Evolutionary conservation across 2,797 vertebrate genomes (phyloP).

Genomic region (Acanthurus tractus): DNA sequence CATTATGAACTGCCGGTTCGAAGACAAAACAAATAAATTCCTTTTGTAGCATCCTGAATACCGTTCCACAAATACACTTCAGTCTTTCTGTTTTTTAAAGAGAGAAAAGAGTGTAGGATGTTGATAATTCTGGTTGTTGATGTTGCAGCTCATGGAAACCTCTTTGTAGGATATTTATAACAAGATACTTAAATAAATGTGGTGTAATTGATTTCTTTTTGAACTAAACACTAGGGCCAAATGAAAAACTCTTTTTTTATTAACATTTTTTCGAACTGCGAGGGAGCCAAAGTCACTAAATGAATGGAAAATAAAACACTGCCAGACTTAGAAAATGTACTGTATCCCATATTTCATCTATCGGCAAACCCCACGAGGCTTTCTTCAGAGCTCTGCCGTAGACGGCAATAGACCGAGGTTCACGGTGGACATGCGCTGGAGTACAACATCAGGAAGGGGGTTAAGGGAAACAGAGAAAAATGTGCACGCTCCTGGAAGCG

Average conservation of each 20-base stretch:
- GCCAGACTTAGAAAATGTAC: slow-evolving; percentile 54
- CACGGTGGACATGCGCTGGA: slow-evolving; percentile 72
- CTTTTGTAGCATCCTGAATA: slow-evolving; percentile 12
- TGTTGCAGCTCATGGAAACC: slow-evolving; percentile 19
- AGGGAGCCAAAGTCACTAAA: slow-evolving; percentile 40
- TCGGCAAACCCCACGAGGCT: slow-evolving; percentile 64
- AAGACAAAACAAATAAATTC: slow-evolving; percentile 21
- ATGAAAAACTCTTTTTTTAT: slow-evolving; percentile 45
- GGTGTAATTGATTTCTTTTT: slow-evolving; percentile 29
- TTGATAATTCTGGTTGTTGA: slow-evolving; percentile 15
- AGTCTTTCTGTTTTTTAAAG: slow-evolving; percentile 11
- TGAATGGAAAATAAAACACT: slow-evolving; percentile 64
- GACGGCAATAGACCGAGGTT: slow-evolving; percentile 73
- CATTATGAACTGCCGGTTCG: background rate
- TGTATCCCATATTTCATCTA: slow-evolving; percentile 70
- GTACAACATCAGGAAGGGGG: slow-evolving; percentile 80
- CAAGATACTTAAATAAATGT: slow-evolving; percentile 45
- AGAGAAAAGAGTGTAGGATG: slow-evolving; percentile 13
- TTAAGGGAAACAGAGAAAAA: slow-evolving; percentile 85
- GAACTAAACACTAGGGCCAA: slow-evolving; percentile 17
- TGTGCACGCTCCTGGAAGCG: slow-evolving; percentile 82
- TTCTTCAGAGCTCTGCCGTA: slow-evolving; percentile 66
- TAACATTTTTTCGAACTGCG: slow-evolving; percentile 44
- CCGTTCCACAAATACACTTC: background rate
- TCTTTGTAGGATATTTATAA: slow-evolving; percentile 43